Conservation (phyloP, 2,113 vertebrate species). For the Rhipidura dahli region DNA sequence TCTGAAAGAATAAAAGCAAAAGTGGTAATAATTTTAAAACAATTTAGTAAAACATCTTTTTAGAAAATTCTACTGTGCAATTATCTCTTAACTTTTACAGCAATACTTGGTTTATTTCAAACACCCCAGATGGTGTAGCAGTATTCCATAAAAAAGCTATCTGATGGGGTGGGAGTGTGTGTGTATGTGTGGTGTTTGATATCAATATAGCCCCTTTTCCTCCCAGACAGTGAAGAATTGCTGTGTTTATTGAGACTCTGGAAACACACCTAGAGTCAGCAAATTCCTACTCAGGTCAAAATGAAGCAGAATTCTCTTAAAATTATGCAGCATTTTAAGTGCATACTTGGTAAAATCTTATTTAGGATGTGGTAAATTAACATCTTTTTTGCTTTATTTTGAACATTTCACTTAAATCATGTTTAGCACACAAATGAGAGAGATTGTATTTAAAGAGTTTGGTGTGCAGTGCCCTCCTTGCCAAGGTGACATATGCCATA, state of each 20-base stretch:
- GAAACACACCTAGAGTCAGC: background rate
- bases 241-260: background rate
- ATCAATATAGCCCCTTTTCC: background rate
- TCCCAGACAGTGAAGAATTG: background rate
- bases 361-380: background rate
- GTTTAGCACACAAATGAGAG: background rate
- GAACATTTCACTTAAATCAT: background rate
- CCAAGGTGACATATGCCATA: constrained; percentile 30
- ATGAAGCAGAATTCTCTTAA: background rate
- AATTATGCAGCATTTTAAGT: background rate
- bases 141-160: background rate
- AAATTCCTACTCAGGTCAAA: background rate
- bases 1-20: background rate
- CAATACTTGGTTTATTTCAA: background rate
- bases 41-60: background rate
- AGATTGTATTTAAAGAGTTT: background rate
- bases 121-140: background rate
- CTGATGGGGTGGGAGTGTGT: rapidly evolving
- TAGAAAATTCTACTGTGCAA: background rate
- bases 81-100: background rate
- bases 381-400: background rate
- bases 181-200: background rate
- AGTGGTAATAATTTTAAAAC: background rate
- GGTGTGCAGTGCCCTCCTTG: background rate
- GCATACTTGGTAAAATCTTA: background rate